Conservation (phyloP, 2,113 vertebrate genomes). For the Caracal caracal region DNA sequence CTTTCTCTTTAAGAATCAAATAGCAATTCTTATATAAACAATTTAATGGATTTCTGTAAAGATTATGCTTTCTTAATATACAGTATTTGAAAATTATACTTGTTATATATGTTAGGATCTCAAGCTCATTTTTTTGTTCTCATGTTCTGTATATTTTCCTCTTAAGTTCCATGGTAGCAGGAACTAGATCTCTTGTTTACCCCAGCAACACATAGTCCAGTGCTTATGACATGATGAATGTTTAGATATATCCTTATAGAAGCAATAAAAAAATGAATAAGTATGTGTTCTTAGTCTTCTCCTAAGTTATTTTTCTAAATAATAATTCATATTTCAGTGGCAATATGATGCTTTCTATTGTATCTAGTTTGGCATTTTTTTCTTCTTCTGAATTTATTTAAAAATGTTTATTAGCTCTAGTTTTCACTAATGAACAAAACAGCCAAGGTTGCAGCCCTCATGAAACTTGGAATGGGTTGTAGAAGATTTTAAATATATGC, state of each 20-base stretch:
- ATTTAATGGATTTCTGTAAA: background rate
- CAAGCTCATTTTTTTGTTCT: background rate
- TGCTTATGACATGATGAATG: background rate
- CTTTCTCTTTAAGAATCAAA: background rate
- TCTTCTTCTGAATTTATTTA: background rate
- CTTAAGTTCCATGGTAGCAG: background rate
- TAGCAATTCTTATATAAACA: background rate
- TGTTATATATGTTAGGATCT: background rate
- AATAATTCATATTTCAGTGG: background rate
- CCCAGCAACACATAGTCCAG: background rate
- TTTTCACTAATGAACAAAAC: background rate
- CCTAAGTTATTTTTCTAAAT: background rate
- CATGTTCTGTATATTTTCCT: background rate
- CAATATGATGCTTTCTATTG: background rate
- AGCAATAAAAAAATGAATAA: background rate
- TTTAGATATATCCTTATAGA: background rate
- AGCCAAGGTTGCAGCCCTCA: background rate
- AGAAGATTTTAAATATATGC: background rate
- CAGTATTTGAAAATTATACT: background rate
- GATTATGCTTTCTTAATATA: background rate
- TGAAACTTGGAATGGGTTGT: background rate
- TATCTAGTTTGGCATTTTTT: background rate
- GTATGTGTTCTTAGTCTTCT: background rate
- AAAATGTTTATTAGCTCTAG: background rate
- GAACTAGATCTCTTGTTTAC: background rate